Evolutionary conservation across 2,888 invertebrate species (phyloP), one percentile per base, ranked within the genome.

Genomic region (Merodon equestris): DNA sequence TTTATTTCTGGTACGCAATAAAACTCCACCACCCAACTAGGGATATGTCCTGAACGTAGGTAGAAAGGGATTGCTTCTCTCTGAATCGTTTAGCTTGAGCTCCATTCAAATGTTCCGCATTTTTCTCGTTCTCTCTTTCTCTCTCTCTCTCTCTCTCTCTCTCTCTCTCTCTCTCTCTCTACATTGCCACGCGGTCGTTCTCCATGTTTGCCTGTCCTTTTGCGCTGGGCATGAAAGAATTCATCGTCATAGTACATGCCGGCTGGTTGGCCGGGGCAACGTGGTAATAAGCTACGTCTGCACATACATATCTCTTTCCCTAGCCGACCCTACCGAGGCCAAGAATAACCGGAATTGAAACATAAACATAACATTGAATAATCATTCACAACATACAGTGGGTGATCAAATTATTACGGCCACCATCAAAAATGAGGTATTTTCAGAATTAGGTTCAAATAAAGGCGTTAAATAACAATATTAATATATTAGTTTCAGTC

Each of bases 331-430:
- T n/a, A n/a, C n/a, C n/a, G n/a, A n/a, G n/a, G n/a, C n/a, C n/a
- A 34, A 14, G 42, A 38, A 50, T 42, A 68, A 64, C 68, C 68
- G 73, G 68, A 73, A 79, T 79, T 64, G 73, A 70, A 79, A 79
- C 79, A 79, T 73, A 79, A 79, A 79, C 79, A 74, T 79, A 79
- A 74, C 79, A 79, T 79, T 79, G 79, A 74, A 79, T 74, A 79
- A 68, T 64, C 79, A 73, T 79, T 79, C 77, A 73, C 61, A 79
- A 57, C 60, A 56, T 61, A 63, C 54, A 54, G 27, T 53, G 72
- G 45, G 45, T 64, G 56, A 56, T 42, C n/a, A n/a, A n/a, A n/a
- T n/a, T n/a, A n/a, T n/a, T n/a, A n/a, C n/a, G n/a, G n/a, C n/a
- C n/a, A n/a, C n/a, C n/a, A n/a, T n/a, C n/a, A n/a, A n/a, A n/a